Base-by-base conservation (phyloP, 2,113 vertebrate genomes). In the Coptodon bakossiorum region DNA sequence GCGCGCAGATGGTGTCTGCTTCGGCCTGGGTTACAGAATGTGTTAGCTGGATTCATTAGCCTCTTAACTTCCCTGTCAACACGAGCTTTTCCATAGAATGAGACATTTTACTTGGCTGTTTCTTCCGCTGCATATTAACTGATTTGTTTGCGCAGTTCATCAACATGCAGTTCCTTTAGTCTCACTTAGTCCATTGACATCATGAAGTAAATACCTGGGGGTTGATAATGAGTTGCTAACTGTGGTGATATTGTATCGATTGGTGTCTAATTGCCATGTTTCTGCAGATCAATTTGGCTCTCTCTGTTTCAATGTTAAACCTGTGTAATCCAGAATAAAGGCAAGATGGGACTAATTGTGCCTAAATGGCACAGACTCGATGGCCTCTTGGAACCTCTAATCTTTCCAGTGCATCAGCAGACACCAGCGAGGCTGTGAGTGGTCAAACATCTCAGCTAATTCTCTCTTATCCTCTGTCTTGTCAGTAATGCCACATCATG, bases 201-300 rank as follows among this genome's bases (percentile, higher is more conserved):
- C 24, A 85, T 5, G 50, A 83, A 53, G 59, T 43, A 38, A 86
- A 84, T 61, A 73, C 59, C 68, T 54, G 50, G 54, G 71, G n/a
- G 36, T 88, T 80, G 82, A 78, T 88, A 87, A 91, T 61, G 86
- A 84, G 87, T 24, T n/a, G 36, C 87, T 86, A 89, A 91, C 83
- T 90, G 83, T 80, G 79, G 81, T 9, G 81, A 92, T 91, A 91
- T 91, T 54, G 81, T 81, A 94, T 94, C 11, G 92, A 94, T 87
- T 17, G 13, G 29, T 40, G 6, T 34, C 85, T 93, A 93, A 94
- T 93, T 92, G 80, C 84, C 68, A 6, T 66, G 91, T 91, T 91
- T 86, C 66, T 91, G 45, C 81, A 43, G 87, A 89, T 91, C 92
- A 82, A 83, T 91, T 45, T 40, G 53, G 40, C 52, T 87, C 57